phyloP scores from a whole-genome alignment of 2,888 invertebrate species.

The Diabrotica balteata region DNA sequence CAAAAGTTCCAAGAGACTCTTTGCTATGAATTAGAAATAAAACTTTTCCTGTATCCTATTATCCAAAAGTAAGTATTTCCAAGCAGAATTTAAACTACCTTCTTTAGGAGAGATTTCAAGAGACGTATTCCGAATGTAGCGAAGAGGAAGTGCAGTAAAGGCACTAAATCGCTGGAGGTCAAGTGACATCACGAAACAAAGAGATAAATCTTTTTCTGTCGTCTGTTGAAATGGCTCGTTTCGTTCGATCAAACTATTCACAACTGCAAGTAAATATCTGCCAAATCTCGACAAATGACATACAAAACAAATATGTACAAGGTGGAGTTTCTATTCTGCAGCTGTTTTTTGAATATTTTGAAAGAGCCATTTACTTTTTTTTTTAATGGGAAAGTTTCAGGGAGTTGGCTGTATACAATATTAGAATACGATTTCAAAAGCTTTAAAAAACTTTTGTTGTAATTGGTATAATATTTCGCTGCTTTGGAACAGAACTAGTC shows the following conservation, averaged over 20 bases:
- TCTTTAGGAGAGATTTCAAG: conserved; percentile 2
- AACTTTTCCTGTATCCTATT: conserved; percentile 17
- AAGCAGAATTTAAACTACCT: conserved; percentile 13
- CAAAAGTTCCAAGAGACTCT: too few relatives aligned
- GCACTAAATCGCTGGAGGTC: conserved; percentile 25
- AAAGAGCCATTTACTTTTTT: too few relatives aligned
- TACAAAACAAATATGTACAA: too few relatives aligned
- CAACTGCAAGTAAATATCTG: conserved; percentile 17
- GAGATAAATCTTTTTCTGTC: conserved; percentile 24
- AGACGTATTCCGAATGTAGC: conserved; percentile 14
- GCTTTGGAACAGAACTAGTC: too few relatives aligned
- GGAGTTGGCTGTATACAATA: too few relatives aligned
- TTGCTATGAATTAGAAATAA: conserved; percentile 11
- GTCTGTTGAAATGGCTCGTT: conserved; percentile 24
- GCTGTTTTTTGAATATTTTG: too few relatives aligned
- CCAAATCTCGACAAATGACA: conserved; percentile 16
- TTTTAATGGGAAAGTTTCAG: too few relatives aligned
- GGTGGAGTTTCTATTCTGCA: too few relatives aligned
- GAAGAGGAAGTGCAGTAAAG: conserved; percentile 12
- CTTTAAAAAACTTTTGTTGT: too few relatives aligned
- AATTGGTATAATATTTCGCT: too few relatives aligned
- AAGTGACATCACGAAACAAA: conserved; percentile 29
- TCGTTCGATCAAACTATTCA: conserved; percentile 31
- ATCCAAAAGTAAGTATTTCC: conserved; percentile 15
- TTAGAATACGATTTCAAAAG: too few relatives aligned